Evolutionary conservation across 2,888 invertebrate genomes (phyloP).

Genomic region (Nephrotoma appendiculata): DNA sequence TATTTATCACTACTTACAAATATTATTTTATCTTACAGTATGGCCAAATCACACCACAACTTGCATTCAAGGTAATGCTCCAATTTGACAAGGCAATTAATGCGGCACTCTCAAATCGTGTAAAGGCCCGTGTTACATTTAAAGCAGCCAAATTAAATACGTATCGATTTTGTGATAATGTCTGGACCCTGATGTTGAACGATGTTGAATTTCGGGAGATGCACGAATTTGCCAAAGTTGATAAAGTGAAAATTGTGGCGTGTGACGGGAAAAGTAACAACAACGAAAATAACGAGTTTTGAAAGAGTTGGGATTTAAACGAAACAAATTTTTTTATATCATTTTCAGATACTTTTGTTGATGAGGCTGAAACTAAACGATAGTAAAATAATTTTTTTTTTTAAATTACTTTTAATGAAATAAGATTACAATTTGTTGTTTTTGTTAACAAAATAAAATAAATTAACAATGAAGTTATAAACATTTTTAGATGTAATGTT

Average conservation of each 20-base stretch:
- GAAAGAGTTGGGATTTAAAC: background rate
- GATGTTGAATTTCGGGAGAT: constrained; percentile 95
- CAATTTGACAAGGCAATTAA: constrained; percentile 98
- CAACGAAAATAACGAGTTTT: background rate
- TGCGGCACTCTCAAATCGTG: constrained; percentile 73
- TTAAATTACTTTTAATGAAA: background rate
- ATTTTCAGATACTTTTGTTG: background rate
- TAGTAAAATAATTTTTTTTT: background rate
- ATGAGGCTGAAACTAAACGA: constrained; percentile 5
- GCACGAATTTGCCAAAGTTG: constrained; percentile 81
- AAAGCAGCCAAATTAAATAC: constrained; percentile 78
- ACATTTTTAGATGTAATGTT: background rate
- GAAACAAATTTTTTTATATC: background rate
- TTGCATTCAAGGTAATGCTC: constrained; percentile 85
- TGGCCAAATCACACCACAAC: constrained; percentile 86
- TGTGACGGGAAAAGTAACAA: constrained; percentile 83
- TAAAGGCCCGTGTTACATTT: constrained; percentile 87
- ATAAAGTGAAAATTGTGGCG: constrained; percentile 94
- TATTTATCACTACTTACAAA: background rate
- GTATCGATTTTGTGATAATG: constrained; percentile 97
- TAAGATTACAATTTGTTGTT: background rate
- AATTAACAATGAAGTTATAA: background rate
- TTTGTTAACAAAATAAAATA: background rate
- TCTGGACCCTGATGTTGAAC: constrained; percentile 98
- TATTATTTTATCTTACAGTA: constrained; percentile 46